phyloP scores from a whole-genome alignment of 2,797 vertebrate genomes.

The Crocodylus rhombifer region DNA sequence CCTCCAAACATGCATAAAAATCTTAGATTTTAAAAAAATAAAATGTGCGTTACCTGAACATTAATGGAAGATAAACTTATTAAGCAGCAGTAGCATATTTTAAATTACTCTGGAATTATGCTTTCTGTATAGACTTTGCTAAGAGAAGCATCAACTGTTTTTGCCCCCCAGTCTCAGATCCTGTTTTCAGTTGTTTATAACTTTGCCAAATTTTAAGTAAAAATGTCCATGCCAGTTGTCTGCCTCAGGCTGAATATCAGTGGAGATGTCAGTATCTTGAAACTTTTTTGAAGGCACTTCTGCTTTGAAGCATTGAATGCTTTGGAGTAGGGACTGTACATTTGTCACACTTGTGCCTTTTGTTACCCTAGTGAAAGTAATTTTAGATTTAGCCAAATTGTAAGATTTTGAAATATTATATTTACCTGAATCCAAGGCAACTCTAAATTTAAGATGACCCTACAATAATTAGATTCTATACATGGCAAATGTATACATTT shows the following conservation, averaged over 20 bases:
- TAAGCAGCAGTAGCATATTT: rapidly evolving
- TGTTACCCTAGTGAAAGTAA: not conserved
- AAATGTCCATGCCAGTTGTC: not conserved
- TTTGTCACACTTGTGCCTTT: not conserved
- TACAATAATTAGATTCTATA: too few species aligned
- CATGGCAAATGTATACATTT: too few species aligned
- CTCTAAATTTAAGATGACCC: too few species aligned
- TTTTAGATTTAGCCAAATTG: not conserved
- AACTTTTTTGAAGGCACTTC: not conserved
- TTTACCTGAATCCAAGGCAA: too few species aligned
- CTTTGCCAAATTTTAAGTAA: not conserved
- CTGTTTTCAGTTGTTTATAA: not conserved
- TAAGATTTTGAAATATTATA: not conserved
- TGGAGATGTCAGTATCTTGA: not conserved
- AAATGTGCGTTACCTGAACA: rapidly evolving
- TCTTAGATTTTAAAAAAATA: too few species aligned
- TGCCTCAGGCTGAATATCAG: not conserved
- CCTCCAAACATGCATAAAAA: not conserved
- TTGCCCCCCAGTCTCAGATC: not conserved
- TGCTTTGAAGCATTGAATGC: not conserved
- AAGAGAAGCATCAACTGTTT: not conserved
- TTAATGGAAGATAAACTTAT: not conserved
- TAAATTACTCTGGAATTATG: not conserved
- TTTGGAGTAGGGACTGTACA: not conserved
- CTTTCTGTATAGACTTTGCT: not conserved